phyloP scores from a whole-genome alignment of 2,113 vertebrate species.

The Syngnathoides biaculeatus region DNA sequence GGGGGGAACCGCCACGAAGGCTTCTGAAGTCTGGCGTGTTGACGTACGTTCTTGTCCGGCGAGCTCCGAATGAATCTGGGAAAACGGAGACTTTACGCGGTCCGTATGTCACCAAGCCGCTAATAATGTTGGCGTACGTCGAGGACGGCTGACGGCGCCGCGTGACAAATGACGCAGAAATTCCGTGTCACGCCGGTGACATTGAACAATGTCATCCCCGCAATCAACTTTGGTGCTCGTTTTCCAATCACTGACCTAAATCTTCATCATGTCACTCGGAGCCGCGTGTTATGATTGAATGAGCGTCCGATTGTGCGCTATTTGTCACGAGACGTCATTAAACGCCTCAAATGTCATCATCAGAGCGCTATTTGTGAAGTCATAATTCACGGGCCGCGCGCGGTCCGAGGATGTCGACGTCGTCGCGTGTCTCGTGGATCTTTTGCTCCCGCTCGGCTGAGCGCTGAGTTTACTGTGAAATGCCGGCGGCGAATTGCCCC shows the following conservation, averaged over 20 bases:
- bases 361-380: conserved; percentile 59
- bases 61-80: conserved; percentile 10
- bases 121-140: conserved; percentile 65
- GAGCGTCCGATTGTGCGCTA: conserved; percentile 43
- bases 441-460: conserved; percentile 5
- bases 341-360: conserved; percentile 61
- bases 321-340: conserved; percentile 66
- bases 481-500: conserved; percentile 13
- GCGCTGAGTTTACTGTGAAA: conserved; percentile 11
- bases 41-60: conserved; percentile 38
- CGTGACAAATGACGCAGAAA: conserved; percentile 67
- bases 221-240: conserved; percentile 62
- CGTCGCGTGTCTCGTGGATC: conserved; percentile 27
- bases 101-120: conserved; percentile 65
- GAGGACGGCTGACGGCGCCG: conserved; percentile 60
- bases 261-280: conserved; percentile 60
- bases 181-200: conserved; percentile 63
- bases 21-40: conserved; percentile 41
- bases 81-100: conserved; percentile 48
- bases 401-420: conserved; percentile 42
- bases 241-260: conserved; percentile 63
- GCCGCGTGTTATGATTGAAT: conserved; percentile 63
- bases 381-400: conserved; percentile 29
- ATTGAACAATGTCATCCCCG: conserved; percentile 69
- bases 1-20: conserved; percentile 51